Evolutionary conservation across 2,113 vertebrate species (phyloP).

Genomic region (Gracilinanus agilis): DNA sequence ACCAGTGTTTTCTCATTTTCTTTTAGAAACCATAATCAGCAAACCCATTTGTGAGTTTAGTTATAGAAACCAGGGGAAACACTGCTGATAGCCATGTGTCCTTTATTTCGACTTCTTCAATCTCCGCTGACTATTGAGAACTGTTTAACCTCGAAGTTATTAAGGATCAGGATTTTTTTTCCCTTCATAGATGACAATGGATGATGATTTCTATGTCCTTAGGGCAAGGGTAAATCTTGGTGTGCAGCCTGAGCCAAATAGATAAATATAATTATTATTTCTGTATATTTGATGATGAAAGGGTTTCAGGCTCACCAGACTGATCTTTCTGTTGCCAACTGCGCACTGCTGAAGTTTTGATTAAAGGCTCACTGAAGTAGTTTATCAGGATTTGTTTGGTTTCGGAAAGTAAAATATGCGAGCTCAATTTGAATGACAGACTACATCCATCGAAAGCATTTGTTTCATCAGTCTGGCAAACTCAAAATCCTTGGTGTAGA

Average conservation of each 20-base stretch:
- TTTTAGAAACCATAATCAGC: conserved; percentile 67
- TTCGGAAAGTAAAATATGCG: conserved; percentile 81
- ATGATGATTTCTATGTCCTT: conserved; percentile 75
- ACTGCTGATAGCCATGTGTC: conserved; percentile 58
- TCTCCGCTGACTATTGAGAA: conserved; percentile 56
- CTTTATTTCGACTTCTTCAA: conserved; percentile 68
- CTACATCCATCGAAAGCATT: conserved; percentile 66
- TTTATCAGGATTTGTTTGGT: conserved; percentile 82
- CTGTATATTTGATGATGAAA: conserved; percentile 74
- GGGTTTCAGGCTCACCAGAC: conserved; percentile 64
- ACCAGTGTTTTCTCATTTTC: conserved; percentile 54
- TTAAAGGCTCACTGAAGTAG: conserved; percentile 79
- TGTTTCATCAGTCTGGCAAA: conserved; percentile 76
- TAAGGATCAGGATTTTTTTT: conserved; percentile 51
- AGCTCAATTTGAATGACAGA: conserved; percentile 72
- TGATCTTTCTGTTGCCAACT: conserved; percentile 64
- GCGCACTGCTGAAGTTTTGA: conserved; percentile 76
- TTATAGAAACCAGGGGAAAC: conserved; percentile 36
- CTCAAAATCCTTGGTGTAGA: conserved; percentile 65
- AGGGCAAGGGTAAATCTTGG: conserved; percentile 70
- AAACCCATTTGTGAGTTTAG: conserved; percentile 41
- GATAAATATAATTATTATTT: conserved; percentile 77
- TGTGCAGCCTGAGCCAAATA: conserved; percentile 67
- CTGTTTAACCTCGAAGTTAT: conserved; percentile 69
- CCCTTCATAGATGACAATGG: conserved; percentile 60